Base-by-base conservation (phyloP, 2,113 vertebrate genomes). In the Engystomops pustulosus region DNA sequence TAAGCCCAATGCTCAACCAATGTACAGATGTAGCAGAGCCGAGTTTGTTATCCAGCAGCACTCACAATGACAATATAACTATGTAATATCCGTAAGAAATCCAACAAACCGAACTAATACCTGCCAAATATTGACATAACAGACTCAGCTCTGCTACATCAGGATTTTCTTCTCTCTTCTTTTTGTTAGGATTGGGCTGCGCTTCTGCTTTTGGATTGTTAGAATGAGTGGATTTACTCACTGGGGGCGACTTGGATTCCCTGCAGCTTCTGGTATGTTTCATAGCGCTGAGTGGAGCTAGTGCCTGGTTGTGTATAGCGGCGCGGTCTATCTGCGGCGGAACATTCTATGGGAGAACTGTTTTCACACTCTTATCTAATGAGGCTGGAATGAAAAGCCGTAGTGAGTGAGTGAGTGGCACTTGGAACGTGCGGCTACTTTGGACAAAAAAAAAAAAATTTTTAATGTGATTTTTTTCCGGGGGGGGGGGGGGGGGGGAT, bases 321-420 rank as follows among this genome's bases (percentile, higher is more conserved):
- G 77, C 27, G 30, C 47, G 12, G 65, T n/a, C 47, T 81, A 71
- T 71, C 67, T 17, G 65, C 27, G 79, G n/a, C 71, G 47, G 80
- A 84, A 84, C 47, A 84, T 78, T 84, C 82, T 67, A 65, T 84
- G 60, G 41, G 82, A 53, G 62, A 30, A 41, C 72, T 69, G 45
- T 79, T 78, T 84, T 69, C 72, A 78, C 82, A 69, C 72, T 78
- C 72, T 84, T 84, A 76, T 78, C 72, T 84, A 69, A 78, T 70
- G 74, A 67, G 78, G 45, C 30, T 78, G 82, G 82, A 69, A 84
- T 76, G 72, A 77, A 51, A 25, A 69, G 23, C 44, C 53, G 15
- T 12, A 67, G 71, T 83, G 30, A 72, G 11, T 14, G 41, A 81
- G 11, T 25, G 65, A 82, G 12, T 71, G 81, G 27, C 71, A 83